These are phyloP conservation scores for Mesochorus sp. DNA, from an alignment of 2,888 invertebrate genomes.

Conservation along the genomic window DNA sequence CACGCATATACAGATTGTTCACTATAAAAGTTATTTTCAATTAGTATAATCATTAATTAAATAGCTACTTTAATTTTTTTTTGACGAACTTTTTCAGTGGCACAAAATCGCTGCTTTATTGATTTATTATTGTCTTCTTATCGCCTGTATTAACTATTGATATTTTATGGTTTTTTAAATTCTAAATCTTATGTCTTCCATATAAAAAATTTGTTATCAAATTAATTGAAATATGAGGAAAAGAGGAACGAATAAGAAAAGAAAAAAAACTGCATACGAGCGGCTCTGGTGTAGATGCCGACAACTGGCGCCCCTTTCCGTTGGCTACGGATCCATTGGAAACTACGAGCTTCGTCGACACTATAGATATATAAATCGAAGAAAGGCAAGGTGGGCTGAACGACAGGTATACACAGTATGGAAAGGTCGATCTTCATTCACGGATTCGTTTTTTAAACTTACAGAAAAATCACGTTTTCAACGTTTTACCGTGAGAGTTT, in stretches of 20 bases:
- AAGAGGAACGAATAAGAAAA: neutral
- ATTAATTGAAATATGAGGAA: slow-evolving; percentile 31
- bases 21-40: no score
- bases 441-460: no score
- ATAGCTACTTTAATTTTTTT: slow-evolving; percentile 60
- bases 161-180: slow-evolving; percentile 60
- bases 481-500: no score
- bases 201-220: slow-evolving; percentile 45
- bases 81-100: slow-evolving; percentile 50
- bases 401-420: neutral
- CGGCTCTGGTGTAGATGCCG: slow-evolving; percentile 62
- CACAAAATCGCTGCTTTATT: slow-evolving; percentile 67
- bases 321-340: slow-evolving; percentile 30
- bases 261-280: neutral
- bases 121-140: slow-evolving; percentile 70
- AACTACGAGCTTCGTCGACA: slow-evolving; percentile 27
- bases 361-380: neutral
- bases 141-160: slow-evolving; percentile 67
- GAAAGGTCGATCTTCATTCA: slow-evolving; percentile 9
- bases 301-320: slow-evolving; percentile 75
- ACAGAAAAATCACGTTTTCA: no score
- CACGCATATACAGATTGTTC: no score
- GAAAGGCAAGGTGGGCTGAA: neutral
- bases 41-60: slow-evolving; percentile 76
- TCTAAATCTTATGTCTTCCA: slow-evolving; percentile 29